Base-by-base conservation (phyloP, 2,113 vertebrate species). In the Pollachius pollachius region DNA sequence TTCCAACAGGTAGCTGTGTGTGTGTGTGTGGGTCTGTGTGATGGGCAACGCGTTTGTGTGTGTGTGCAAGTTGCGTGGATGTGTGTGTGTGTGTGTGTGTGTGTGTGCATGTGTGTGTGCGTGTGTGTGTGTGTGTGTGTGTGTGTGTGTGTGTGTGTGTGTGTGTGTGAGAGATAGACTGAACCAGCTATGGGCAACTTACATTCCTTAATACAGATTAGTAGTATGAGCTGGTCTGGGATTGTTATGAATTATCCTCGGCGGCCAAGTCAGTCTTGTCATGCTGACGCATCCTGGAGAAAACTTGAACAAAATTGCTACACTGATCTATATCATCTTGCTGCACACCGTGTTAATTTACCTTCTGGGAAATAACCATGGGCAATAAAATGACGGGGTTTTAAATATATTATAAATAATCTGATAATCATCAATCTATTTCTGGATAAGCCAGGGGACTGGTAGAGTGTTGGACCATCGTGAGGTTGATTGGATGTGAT, bases 361-460 rank as follows among this genome's bases (percentile, higher is more conserved):
- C 0, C 2, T 72, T 25, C 25, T 41, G 27, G 70, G 19, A n/a
- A 19, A 72, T 12, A 21, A 27, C 54, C 23, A 19, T 34, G 18
- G 19, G 15, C 9, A 16, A 83, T 82, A 73, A 84, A 56, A 68
- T 69, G 66, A 12, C 52, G 59, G 1, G 52, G 76, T 62, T 72
- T 79, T 67, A 72, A 73, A 68, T 80, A 74, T 89, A 89, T 85
- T 81, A 89, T 23, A 61, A 79, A 89, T 90, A 89, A 91, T 85
- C 88, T 79, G 67, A 80, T 87, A 86, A 85, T 75, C 77, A 74
- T 67, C 75, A 71, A 85, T 80, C 87, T 88, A 90, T 90, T 90
- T 85, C 18, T 84, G 84, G 83, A 87, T 90, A 90, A 89, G 85
- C 83, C 77, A 85, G 78, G 78, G 73, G 81, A 86, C 84, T 77